Percentiles rank a stretch among this genome's conserved stretches.
These are phyloP conservation scores for Orcinus orca DNA, from an alignment of 2,113 vertebrate species.

Conservation along the genomic window DNA sequence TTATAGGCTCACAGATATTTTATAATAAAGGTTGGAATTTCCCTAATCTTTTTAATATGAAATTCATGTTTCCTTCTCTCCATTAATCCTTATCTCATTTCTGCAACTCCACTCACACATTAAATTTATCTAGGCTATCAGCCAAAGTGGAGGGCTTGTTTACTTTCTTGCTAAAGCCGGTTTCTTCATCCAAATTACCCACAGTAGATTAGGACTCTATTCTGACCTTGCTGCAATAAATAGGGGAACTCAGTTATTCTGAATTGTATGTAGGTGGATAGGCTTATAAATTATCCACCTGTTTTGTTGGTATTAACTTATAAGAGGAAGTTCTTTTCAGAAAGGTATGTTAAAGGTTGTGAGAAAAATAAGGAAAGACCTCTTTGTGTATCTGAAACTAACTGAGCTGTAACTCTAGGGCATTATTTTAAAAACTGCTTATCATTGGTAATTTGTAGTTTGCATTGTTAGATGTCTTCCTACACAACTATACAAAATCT, in stretches of 20 bases:
- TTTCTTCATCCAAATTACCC: constrained; percentile 53
- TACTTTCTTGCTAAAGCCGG: constrained; percentile 53
- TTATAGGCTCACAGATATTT: constrained; percentile 51
- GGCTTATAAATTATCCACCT: neutral
- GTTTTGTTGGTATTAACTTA: neutral
- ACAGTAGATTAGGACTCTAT: neutral
- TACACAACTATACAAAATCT: neutral
- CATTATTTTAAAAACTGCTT: neutral
- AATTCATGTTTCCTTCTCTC: constrained; percentile 68
- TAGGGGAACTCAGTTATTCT: neutral
- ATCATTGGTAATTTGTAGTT: neutral
- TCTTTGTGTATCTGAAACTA: neutral
- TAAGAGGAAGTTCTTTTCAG: neutral
- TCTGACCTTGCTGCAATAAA: constrained; percentile 28
- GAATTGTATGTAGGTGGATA: neutral
- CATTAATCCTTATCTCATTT: constrained; percentile 76
- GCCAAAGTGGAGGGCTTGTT: constrained; percentile 64
- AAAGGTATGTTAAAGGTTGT: neutral
- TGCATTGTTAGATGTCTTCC: neutral
- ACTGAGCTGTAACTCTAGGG: neutral
- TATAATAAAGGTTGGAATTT: constrained; percentile 63
- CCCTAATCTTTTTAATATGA: constrained; percentile 66
- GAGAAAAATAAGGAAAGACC: neutral
- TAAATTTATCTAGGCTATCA: constrained; percentile 75
- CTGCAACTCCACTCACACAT: constrained; percentile 61